Percentiles rank a stretch among this genome's conserved stretches.
These are phyloP conservation scores for Glaucomys volans DNA, from an alignment of 2,113 vertebrate species.

Conservation along the genomic window DNA sequence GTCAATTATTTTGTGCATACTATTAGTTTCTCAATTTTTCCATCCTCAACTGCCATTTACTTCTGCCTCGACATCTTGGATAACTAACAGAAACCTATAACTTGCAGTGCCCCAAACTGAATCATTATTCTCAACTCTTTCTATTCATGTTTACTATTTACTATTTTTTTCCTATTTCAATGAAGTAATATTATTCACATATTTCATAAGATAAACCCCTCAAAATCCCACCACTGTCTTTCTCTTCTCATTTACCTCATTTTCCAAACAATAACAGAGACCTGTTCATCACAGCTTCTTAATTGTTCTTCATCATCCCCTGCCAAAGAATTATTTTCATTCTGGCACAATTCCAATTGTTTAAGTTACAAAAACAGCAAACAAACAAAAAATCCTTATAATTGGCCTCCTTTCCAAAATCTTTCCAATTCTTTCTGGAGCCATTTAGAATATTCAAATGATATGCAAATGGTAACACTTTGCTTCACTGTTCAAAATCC, in stretches of 20 bases:
- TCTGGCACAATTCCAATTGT: background rate
- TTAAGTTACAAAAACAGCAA: background rate
- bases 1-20: background rate
- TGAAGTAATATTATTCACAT: background rate
- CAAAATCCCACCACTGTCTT: background rate
- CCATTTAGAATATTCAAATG: background rate
- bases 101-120: background rate
- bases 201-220: background rate
- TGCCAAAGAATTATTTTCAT: background rate
- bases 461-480: background rate
- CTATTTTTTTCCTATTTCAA: background rate
- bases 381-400: too few relatives aligned
- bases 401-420: background rate
- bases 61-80: background rate
- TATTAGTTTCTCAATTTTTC: conserved; percentile 3
- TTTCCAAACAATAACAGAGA: background rate
- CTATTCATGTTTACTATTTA: background rate
- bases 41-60: background rate
- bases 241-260: background rate
- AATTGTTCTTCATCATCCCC: background rate
- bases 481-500: background rate
- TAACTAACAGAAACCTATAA: conserved; percentile 13
- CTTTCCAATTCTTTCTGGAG: background rate
- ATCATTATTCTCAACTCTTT: background rate
- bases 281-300: conserved; percentile 16